phyloP scores from a whole-genome alignment of 2,888 invertebrate species.

The Drosophila mettleri region DNA sequence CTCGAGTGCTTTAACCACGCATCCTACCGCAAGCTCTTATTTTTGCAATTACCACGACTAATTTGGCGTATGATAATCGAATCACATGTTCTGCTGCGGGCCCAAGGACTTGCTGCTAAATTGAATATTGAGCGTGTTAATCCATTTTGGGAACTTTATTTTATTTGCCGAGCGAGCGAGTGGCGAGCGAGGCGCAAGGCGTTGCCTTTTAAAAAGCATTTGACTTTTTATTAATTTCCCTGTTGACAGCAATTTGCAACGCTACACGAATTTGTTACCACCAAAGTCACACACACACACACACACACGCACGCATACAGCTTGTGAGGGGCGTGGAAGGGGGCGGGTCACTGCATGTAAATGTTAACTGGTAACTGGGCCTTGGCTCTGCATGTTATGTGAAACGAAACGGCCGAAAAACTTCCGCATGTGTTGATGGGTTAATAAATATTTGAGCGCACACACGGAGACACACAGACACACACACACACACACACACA shows the following conservation, averaged over 20 bases:
- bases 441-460: conserved; percentile 83
- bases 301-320: conserved; percentile 17
- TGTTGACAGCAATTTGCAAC: conserved; percentile 81
- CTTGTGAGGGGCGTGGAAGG: no score
- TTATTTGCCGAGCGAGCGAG: conserved; percentile 45
- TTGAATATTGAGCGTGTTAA: conserved; percentile 83
- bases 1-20: neutral
- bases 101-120: conserved; percentile 55
- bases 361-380: conserved; percentile 18
- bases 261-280: conserved; percentile 79
- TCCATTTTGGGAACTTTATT: conserved; percentile 74
- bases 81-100: conserved; percentile 38
- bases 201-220: conserved; percentile 65
- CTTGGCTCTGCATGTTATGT: conserved; percentile 49
- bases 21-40: conserved; percentile 27
- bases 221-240: conserved; percentile 78
- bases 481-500: conserved; percentile 28
- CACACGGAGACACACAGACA: conserved; percentile 47
- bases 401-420: conserved; percentile 77
- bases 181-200: neutral
- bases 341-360: conserved; percentile 7
- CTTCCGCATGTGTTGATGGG: conserved; percentile 83
- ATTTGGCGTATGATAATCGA: conserved; percentile 63
- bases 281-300: conserved; percentile 43
- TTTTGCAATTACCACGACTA: conserved; percentile 55